Base-by-base conservation (phyloP, 2,888 invertebrate genomes). In the Nemotelus pantherinus region DNA sequence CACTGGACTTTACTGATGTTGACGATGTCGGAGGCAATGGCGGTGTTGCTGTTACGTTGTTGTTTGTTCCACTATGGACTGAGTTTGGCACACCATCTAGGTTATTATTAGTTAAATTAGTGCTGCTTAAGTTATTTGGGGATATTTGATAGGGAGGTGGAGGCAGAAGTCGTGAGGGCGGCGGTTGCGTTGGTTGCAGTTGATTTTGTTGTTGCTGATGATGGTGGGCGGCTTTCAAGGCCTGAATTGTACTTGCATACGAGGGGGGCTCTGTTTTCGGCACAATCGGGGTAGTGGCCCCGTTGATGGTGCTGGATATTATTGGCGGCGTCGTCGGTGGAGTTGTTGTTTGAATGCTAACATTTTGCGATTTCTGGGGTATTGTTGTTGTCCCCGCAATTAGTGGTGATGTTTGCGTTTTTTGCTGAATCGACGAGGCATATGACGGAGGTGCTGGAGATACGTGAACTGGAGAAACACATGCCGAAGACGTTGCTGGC, bases 191-290 rank as follows among this genome's bases (percentile, higher is more conserved):
- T 50, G 83, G 82, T 0, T 83, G 84, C 3, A 83, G 84, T 9
- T 82, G 83, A 10, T 83, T 83, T 44, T 84, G 84, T 39, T 83
- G 84, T 9, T 83, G 84, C 65, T 84, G 86, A 78, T 85, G 86
- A 77, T 86, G 85, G 65, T 82, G 80, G 47, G 86, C 85, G 3
- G 88, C 89, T 78, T 89, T 89, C 79, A 87, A 86, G n/a, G 89
- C 90, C 86, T 94, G 94, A 93, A 97, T 95, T 65, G 95, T 95
- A 83, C 94, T 95, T 10, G 95, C 96, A 86, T 96, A 97, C 85
- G 95, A 95, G 4, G 96, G 96, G 0, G 96, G 96, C 85, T 96
- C 96, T 57, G 94, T 94, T 63, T 95, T 94, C 39, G 93, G 94
- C 50, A 93, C 91, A 80, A 90, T 88, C 2, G 86, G 79, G 67